Percentiles rank a stretch among this genome's conserved stretches.
Conservation (phyloP, 2,888 invertebrate genomes). For the Altica lythri region DNA sequence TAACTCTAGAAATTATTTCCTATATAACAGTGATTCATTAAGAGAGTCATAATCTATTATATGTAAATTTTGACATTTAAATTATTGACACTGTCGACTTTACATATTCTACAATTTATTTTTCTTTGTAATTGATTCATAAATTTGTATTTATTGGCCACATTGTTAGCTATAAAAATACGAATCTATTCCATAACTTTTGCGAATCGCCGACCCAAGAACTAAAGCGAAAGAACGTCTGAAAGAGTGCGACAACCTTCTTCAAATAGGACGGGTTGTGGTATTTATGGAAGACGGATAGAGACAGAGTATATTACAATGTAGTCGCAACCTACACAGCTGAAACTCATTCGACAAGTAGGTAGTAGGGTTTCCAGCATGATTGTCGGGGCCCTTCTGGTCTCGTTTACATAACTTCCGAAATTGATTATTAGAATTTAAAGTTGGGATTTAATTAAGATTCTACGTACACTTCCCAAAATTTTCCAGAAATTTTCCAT, state of each 20-base stretch:
- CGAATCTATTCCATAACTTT: too few species aligned
- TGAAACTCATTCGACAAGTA: constrained; percentile 4
- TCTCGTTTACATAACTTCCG: constrained; percentile 38
- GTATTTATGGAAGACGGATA: constrained; percentile 22
- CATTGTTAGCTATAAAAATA: too few species aligned
- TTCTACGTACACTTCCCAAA: constrained; percentile 12
- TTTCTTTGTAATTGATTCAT: too few species aligned
- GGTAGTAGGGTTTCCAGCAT: constrained; percentile 9
- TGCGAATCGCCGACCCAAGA: background rate
- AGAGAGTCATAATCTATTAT: too few species aligned
- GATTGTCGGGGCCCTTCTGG: constrained; percentile 24
- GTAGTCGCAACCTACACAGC: constrained; percentile 35
- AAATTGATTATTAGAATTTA: constrained; percentile 40
- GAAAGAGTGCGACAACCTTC: constrained; percentile 9
- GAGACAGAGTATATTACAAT: constrained; percentile 24
- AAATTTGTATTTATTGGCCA: too few species aligned
- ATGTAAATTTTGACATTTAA: too few species aligned
- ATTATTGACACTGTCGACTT: too few species aligned
- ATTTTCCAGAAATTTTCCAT: too few species aligned
- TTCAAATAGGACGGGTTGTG: constrained; percentile 27
- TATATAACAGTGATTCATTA: too few species aligned
- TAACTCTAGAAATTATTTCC: too few species aligned
- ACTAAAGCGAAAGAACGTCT: background rate
- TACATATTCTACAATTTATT: too few species aligned
- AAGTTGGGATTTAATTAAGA: constrained; percentile 18